Base-by-base conservation (phyloP, 2,113 vertebrate genomes). In the Spilogale gracilis region DNA sequence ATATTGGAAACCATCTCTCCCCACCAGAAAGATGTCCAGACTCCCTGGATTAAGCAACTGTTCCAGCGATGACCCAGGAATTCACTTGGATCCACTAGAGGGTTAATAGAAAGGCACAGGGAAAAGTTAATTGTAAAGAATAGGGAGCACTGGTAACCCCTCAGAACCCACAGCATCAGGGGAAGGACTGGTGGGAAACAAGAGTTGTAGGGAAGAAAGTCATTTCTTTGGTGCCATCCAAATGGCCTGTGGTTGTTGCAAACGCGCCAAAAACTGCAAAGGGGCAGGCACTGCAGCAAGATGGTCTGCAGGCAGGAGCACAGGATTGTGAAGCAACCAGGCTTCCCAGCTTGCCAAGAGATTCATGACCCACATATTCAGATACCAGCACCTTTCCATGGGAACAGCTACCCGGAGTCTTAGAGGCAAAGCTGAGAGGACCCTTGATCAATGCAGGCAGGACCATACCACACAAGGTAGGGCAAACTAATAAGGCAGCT, bases 211-310 rank as follows among this genome's bases (percentile, higher is more conserved):
- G 18, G 45, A 11, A 82, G 14, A 85, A 13, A 45, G 54, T 81
- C 71, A 81, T 58, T 81, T 74, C 45, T 76, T 65, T 30, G 25
- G 63, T 69, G 52, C 4, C 1, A 50, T 23, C 0, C 54, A 45
- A 67, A 54, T 27, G 13, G 30, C n/a, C 18, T 5, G 9, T 23
- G 20, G 18, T 20, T 61, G 17, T 25, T 10, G 6, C 32, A 84
- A 81, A n/a, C 7, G 45, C 0, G 0, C 3, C 4, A 16, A 63
- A 14, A 43, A 67, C 16, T 20, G 13, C 8, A 18, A 83, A 82
- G 71, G 18, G 3, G 13, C 65, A 12, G 3, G 10, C 6, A 3
- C 5, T 3, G 21, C 67, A 23, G 11, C 3, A 3, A 65, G 17
- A 58, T 16, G 0, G 0, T 45, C 43, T 48, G 56, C 30, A 14